Base-by-base conservation (phyloP, 2,797 vertebrate genomes). In the Picus viridis region DNA sequence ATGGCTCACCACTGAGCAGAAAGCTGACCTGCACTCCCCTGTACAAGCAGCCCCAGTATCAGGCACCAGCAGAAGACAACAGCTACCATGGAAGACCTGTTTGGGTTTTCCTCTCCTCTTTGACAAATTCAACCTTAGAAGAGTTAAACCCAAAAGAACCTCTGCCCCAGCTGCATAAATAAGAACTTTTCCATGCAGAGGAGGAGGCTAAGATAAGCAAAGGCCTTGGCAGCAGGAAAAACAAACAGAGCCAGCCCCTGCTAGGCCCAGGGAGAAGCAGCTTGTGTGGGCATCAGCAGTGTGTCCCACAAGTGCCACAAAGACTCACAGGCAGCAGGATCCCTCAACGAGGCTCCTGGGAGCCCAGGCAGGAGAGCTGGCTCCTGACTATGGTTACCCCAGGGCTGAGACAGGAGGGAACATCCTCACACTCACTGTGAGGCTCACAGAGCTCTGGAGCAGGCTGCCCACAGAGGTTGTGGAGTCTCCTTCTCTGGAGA, bases 81-180 rank as follows among this genome's bases (percentile, higher is more conserved):
- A 63, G 6, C 5, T 5, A 2, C 54, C 23, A 4, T 1, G 16
- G 67, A 47, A 64, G 47, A 39, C 22, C 24, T 51, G 23, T 13
- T 64, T 56, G 70, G 15, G 6, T 39, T 39, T 39, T 39, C 41
- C 41, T 16, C 41, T 73, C 41, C 47, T 85, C 11, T 91, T 84
- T 32, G 32, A 34, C 16, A n/a, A 82, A 41, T 76, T 86, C 80
- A 68, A 62, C 58, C 77, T 23, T 27, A 16, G 13, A 94, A 73
- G 90, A 82, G 93, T 95, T 94, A 94, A 95, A 92, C 30, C 29
- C 76, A 64, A 81, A 89, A 89, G 30, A 39, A 47, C 68, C 83
- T 92, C 83, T 88, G 45, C 24, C 43, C 80, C 93, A 96, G 96
- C 94, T 96, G 95, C 83, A 95, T 92, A 96, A 96, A 96, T 96